Percentiles rank a stretch among this genome's conserved stretches.
Evolutionary conservation across 2,797 vertebrate genomes (phyloP).

Genomic region (Eidolon dupreanum): DNA sequence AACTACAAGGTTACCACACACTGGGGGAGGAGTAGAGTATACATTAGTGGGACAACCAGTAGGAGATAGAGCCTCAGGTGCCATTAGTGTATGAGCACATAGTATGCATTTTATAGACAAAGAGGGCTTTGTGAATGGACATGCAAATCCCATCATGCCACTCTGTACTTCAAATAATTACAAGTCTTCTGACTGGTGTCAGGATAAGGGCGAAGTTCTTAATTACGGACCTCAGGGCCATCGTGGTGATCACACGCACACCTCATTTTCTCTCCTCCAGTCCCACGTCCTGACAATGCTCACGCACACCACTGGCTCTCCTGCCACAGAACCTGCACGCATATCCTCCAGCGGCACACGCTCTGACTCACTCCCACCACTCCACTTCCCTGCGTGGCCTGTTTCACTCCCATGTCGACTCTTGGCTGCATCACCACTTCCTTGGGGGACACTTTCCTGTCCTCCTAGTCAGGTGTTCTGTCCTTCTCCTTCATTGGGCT

Average conservation of each 20-base stretch:
- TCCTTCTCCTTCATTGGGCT: not conserved
- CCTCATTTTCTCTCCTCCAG: not conserved
- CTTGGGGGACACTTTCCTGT: not conserved
- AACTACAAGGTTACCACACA: not conserved
- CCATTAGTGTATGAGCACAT: rapidly evolving
- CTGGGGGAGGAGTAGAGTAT: not conserved
- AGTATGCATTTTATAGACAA: not conserved
- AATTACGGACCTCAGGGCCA: not conserved
- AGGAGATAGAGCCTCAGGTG: not conserved
- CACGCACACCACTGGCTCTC: not conserved
- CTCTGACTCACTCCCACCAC: no score
- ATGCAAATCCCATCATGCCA: not conserved
- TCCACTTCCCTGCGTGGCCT: not conserved
- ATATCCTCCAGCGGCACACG: not conserved
- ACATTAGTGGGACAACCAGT: not conserved
- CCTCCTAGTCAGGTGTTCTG: not conserved
- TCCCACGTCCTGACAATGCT: not conserved
- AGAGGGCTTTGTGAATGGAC: not conserved
- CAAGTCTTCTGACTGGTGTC: not conserved
- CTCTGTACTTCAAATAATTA: not conserved
- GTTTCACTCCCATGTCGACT: not conserved
- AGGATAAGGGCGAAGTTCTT: not conserved
- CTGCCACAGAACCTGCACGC: not conserved
- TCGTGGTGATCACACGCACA: not conserved
- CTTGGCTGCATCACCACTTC: not conserved